These are phyloP conservation scores for Axis porcinus DNA, from an alignment of 2,113 vertebrate species.

Conservation along the genomic window DNA sequence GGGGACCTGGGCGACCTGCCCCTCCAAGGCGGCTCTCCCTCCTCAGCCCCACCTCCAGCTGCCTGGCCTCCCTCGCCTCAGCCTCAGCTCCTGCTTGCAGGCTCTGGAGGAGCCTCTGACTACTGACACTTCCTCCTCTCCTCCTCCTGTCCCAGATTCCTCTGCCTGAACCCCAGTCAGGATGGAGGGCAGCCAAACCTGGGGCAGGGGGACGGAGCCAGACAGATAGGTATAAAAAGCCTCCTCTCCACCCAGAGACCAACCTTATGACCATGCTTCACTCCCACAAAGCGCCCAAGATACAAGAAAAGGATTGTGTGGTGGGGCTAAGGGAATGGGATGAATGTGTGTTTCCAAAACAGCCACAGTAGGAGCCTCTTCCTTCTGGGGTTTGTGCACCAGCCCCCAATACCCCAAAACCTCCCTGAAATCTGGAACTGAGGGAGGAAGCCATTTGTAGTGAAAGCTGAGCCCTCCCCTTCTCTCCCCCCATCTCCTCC, in stretches of 20 bases:
- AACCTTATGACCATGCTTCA: not conserved
- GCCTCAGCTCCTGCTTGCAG: not conserved
- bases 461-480: conserved; percentile 15
- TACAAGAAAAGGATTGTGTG: not conserved
- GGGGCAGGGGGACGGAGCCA: not conserved
- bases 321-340: not conserved
- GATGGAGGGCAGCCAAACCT: not conserved
- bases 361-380: not conserved
- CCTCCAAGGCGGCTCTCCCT: not conserved
- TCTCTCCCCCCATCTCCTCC: conserved; percentile 29
- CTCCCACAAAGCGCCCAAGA: not conserved
- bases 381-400: not conserved
- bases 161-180: not conserved
- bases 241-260: not conserved
- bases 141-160: not conserved
- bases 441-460: conserved; percentile 19
- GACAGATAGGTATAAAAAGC: not conserved
- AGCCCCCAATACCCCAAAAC: not conserved
- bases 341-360: not conserved
- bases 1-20: not conserved
- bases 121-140: not conserved
- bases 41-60: not conserved
- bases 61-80: not conserved
- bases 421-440: not conserved
- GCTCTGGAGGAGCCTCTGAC: not conserved